phyloP scores from a whole-genome alignment of 2,888 invertebrate genomes.

The Neuroscelio doddi region DNA sequence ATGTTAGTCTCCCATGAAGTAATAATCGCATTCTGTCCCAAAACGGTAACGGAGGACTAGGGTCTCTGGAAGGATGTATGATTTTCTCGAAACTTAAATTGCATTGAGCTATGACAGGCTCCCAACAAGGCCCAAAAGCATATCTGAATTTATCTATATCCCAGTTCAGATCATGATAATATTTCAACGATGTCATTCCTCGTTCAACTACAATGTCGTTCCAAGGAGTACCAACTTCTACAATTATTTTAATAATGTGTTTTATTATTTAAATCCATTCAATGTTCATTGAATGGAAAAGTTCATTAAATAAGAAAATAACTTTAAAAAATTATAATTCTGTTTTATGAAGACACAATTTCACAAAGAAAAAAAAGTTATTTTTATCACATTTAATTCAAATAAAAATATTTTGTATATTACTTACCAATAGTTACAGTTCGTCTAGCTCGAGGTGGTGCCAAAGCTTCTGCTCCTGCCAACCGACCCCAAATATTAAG shows the following conservation, averaged over 20 bases:
- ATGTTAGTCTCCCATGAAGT: conserved; percentile 93
- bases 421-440: conserved; percentile 77
- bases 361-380: too few species aligned
- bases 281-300: too few species aligned
- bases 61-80: conserved; percentile 89
- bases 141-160: conserved; percentile 91
- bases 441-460: conserved; percentile 84
- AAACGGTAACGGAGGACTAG: conserved; percentile 93
- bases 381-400: too few species aligned
- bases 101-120: conserved; percentile 94
- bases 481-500: conserved; percentile 92
- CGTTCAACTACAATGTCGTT: conserved; percentile 87
- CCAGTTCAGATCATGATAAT: conserved; percentile 97
- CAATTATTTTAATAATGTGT: background rate
- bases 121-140: conserved; percentile 99
- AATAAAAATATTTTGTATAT: too few species aligned
- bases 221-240: conserved; percentile 89
- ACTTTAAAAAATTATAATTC: too few species aligned
- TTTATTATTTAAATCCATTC: background rate
- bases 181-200: conserved; percentile 95
- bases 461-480: conserved; percentile 90
- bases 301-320: too few species aligned
- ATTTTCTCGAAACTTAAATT: conserved; percentile 92
- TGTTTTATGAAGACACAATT: too few species aligned
- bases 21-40: conserved; percentile 97